phyloP scores from a whole-genome alignment of 2,113 vertebrate genomes.

The Pygoscelis adeliae region DNA sequence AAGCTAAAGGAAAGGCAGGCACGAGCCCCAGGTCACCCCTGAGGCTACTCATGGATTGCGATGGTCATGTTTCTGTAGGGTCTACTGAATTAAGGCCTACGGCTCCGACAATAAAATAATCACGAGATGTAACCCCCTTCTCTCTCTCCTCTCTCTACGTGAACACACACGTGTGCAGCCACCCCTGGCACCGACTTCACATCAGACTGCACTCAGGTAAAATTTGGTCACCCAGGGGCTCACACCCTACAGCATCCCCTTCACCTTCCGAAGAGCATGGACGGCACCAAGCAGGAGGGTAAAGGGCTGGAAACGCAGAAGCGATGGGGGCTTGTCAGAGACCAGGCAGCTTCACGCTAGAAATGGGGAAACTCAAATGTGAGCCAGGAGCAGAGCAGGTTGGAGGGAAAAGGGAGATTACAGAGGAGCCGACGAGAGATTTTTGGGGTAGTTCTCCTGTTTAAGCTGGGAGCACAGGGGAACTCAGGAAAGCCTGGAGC shows the following conservation, averaged over 20 bases:
- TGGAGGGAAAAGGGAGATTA: background rate
- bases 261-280: fast-evolving
- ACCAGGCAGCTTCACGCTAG: background rate
- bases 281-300: fast-evolving
- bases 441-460: background rate
- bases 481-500: background rate
- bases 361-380: background rate
- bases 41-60: background rate
- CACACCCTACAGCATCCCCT: too few species aligned
- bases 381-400: background rate
- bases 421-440: background rate
- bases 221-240: background rate
- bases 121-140: background rate
- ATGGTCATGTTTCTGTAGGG: background rate
- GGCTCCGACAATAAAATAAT: background rate
- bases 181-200: background rate
- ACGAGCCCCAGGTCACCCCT: background rate
- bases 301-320: background rate
- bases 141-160: background rate
- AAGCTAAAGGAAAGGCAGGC: background rate
- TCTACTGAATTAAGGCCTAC: background rate
- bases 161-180: background rate
- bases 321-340: background rate
- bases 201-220: background rate
- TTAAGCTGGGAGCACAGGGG: background rate